phyloP scores from a whole-genome alignment of 2,888 invertebrate genomes.

The Parthenolecanium corni region DNA sequence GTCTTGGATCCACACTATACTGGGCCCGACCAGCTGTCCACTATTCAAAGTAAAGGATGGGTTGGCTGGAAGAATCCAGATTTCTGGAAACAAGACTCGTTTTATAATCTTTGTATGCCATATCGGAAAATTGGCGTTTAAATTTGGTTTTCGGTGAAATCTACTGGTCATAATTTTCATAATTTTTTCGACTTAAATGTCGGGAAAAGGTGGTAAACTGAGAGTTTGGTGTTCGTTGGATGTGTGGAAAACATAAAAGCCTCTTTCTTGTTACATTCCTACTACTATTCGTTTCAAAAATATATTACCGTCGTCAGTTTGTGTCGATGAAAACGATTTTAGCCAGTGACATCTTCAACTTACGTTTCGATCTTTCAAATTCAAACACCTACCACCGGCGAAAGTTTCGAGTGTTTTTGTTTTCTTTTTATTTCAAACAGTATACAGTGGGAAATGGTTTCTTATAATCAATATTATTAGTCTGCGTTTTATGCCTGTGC shows the following conservation, averaged over 20 bases:
- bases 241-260: too few species aligned
- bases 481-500: too few species aligned
- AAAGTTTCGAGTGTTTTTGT: too few species aligned
- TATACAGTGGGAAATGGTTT: too few species aligned
- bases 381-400: too few species aligned
- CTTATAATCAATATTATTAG: too few species aligned
- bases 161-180: too few species aligned
- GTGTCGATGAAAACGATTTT: too few species aligned
- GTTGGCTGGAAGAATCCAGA: conserved; percentile 91
- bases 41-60: conserved; percentile 76
- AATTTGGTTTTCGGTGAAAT: not conserved
- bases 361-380: too few species aligned
- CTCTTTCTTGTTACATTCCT: not conserved
- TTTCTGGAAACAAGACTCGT: conserved; percentile 91
- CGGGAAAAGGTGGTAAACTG: not conserved
- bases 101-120: conserved; percentile 95
- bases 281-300: not conserved
- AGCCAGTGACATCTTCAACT: too few species aligned
- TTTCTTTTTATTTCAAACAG: too few species aligned
- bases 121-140: conserved; percentile 47
- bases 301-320: not conserved
- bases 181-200: not conserved
- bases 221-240: too few species aligned
- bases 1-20: conserved; percentile 98
- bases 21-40: conserved; percentile 67